These are phyloP conservation scores for Drosophila pseudotalamancana DNA, from an alignment of 2,888 invertebrate genomes.

Conservation along the genomic window DNA sequence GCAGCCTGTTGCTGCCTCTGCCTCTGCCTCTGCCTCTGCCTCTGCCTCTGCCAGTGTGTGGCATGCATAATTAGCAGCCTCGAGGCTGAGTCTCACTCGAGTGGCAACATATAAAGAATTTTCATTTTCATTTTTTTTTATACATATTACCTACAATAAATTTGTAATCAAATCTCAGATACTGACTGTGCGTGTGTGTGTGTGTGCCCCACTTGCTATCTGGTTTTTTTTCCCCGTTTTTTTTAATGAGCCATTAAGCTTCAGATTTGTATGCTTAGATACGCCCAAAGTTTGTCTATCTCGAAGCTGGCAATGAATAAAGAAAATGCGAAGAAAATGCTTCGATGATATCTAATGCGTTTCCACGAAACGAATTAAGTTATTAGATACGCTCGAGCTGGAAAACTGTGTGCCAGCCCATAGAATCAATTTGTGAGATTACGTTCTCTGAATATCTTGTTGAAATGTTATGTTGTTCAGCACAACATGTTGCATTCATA, in stretches of 20 bases:
- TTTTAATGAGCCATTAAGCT: constrained; percentile 77
- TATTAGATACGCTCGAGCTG: constrained; percentile 67
- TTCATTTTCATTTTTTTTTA: constrained; percentile 68
- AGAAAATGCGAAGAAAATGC: constrained; percentile 36
- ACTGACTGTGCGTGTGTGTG: constrained; percentile 2
- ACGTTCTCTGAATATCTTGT: constrained; percentile 29
- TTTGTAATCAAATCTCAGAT: constrained; percentile 68
- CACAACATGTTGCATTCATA: constrained; percentile 27
- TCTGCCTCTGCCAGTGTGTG: constrained; percentile 63
- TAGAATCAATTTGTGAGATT: constrained; percentile 60
- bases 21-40: background rate
- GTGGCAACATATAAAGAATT: constrained; percentile 50
- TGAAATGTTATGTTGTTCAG: constrained; percentile 29
- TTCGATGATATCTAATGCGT: constrained; percentile 39
- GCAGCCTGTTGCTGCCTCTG: constrained; percentile 50
- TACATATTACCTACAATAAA: constrained; percentile 74
- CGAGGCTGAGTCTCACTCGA: constrained; percentile 41
- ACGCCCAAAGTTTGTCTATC: constrained; percentile 60
- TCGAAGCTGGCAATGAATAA: constrained; percentile 4
- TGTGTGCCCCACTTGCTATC: constrained; percentile 45
- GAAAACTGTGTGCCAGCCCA: constrained; percentile 46
- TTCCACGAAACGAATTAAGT: constrained; percentile 78
- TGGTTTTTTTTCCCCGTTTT: constrained; percentile 19
- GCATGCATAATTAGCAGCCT: constrained; percentile 77
- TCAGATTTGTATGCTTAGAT: constrained; percentile 74